A percentile compares a stretch with the other conserved stretches of the same genome.
These are phyloP conservation scores for Pheosia gnoma DNA, from an alignment of 2,888 invertebrate species.

Conservation along the genomic window DNA sequence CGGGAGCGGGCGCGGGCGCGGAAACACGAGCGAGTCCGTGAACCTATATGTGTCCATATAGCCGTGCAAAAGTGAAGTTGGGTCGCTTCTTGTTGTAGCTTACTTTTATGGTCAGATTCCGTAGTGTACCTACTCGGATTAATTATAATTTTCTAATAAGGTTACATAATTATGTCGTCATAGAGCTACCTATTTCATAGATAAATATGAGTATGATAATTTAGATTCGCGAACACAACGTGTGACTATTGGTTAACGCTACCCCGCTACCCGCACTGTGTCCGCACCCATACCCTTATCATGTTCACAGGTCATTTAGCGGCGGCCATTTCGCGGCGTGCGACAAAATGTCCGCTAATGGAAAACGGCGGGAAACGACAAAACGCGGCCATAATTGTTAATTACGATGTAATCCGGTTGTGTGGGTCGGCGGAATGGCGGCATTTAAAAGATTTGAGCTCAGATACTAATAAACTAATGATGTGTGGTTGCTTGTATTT, in stretches of 20 bases:
- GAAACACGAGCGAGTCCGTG: background rate
- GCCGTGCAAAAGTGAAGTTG: too few relatives aligned
- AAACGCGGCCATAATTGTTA: conserved; percentile 41
- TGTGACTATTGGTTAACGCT: too few relatives aligned
- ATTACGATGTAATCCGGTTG: background rate
- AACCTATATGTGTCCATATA: too few relatives aligned
- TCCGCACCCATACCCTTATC: conserved; percentile 47
- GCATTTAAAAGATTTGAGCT: background rate
- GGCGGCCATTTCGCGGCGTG: conserved; percentile 40
- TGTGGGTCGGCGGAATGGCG: background rate
- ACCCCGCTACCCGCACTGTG: conserved; percentile 15
- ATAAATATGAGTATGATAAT: too few relatives aligned
- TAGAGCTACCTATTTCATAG: too few relatives aligned
- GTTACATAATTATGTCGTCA: too few relatives aligned
- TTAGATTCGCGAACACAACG: too few relatives aligned
- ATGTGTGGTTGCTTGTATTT: background rate
- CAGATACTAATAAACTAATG: background rate
- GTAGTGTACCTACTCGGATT: too few relatives aligned
- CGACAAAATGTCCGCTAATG: conserved; percentile 47
- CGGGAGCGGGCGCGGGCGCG: conserved; percentile 4
- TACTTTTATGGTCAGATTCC: too few relatives aligned
- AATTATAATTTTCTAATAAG: too few relatives aligned
- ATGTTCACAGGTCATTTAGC: conserved; percentile 56
- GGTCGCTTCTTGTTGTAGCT: too few relatives aligned
- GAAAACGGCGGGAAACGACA: conserved; percentile 51